These are phyloP conservation scores for Hydropsyche tenuis DNA, from an alignment of 1,140 invertebrate species.

Conservation along the genomic window DNA sequence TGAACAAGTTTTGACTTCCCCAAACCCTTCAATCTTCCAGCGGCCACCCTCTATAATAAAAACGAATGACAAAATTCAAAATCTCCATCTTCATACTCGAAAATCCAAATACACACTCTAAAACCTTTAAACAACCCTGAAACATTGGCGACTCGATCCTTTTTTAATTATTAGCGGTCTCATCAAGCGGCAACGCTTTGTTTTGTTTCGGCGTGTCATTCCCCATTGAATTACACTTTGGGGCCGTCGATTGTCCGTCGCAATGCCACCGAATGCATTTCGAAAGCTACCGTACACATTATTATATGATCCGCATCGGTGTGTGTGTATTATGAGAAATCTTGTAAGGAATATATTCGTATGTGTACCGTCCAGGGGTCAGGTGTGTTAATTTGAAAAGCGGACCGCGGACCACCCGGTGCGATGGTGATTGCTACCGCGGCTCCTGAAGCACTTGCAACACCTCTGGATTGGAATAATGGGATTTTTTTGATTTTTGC, in stretches of 20 bases:
- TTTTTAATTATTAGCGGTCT: slow-evolving; percentile 9
- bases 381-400: slow-evolving; percentile 40
- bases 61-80: too few species aligned
- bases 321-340: not conserved
- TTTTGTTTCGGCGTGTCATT: slow-evolving; percentile 46
- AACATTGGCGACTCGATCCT: not conserved
- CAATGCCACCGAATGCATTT: slow-evolving; percentile 32
- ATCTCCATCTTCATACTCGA: too few species aligned
- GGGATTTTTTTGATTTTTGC: too few species aligned
- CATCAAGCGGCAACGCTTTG: slow-evolving; percentile 25
- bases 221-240: slow-evolving; percentile 44
- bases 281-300: slow-evolving; percentile 26
- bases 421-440: slow-evolving; percentile 47
- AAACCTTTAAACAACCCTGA: too few species aligned
- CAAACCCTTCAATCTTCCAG: too few species aligned
- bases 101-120: too few species aligned
- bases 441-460: slow-evolving; percentile 30
- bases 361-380: slow-evolving; percentile 27
- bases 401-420: slow-evolving; percentile 33
- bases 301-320: too few species aligned
- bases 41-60: too few species aligned
- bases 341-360: not conserved
- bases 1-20: too few species aligned
- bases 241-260: slow-evolving; percentile 24
- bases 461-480: slow-evolving; percentile 9